Evolutionary conservation across 1,140 invertebrate genomes (phyloP).

Genomic region (Drosophila tani): DNA sequence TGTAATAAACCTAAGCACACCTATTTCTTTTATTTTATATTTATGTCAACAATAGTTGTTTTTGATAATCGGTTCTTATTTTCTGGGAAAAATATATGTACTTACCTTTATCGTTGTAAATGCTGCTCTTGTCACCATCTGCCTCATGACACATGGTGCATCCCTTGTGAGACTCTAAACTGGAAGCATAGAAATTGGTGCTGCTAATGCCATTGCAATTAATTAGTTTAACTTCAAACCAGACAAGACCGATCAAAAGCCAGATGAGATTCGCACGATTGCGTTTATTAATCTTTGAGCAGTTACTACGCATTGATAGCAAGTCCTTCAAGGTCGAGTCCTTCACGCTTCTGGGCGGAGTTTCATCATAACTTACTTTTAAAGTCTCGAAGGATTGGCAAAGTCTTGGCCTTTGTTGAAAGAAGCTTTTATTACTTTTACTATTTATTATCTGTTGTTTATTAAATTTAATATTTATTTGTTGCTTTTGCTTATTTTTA

Average conservation of each 20-base stretch:
- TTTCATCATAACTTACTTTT: slow-evolving; percentile 26
- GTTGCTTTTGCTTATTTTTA: slow-evolving; percentile 19
- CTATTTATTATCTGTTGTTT: slow-evolving; percentile 2
- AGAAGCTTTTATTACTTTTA: slow-evolving; percentile 18
- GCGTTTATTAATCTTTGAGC: slow-evolving; percentile 60
- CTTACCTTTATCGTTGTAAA: slow-evolving; percentile 64
- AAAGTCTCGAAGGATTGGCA: slow-evolving; percentile 31
- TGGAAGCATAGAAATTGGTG: slow-evolving; percentile 56
- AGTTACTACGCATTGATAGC: slow-evolving; percentile 35
- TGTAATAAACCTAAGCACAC: neutral
- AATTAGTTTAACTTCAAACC: slow-evolving; percentile 76
- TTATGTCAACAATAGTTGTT: neutral
- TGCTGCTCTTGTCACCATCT: slow-evolving; percentile 27
- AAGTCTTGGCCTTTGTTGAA: slow-evolving; percentile 18
- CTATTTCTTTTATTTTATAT: neutral
- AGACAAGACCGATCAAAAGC: slow-evolving; percentile 79
- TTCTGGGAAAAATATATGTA: neutral
- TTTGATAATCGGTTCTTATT: too few species aligned
- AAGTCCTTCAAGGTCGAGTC: slow-evolving; percentile 37
- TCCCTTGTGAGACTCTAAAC: slow-evolving; percentile 56
- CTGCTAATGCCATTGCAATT: slow-evolving; percentile 67
- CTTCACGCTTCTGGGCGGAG: slow-evolving; percentile 14
- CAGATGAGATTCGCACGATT: slow-evolving; percentile 72
- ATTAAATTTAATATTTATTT: neutral
- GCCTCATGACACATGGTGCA: slow-evolving; percentile 65